A percentile compares a stretch with the other conserved stretches of the same genome.
Evolutionary conservation across 2,888 invertebrate genomes (phyloP).

Genomic region (Heliconius charithonia): DNA sequence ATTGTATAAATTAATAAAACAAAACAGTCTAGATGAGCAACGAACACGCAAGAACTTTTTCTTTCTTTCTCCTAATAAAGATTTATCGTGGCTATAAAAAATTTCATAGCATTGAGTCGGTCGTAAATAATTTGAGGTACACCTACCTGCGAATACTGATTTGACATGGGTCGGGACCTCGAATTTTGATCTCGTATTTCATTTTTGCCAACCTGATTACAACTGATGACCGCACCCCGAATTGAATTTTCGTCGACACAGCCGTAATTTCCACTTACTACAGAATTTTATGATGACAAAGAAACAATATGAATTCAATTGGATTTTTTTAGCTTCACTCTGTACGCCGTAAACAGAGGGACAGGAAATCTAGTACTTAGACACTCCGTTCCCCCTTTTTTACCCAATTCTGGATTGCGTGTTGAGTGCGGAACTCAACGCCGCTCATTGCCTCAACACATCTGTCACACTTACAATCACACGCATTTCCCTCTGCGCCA

Average conservation of each 20-base stretch:
- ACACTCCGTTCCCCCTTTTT: too few species aligned
- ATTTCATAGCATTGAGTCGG: constrained; percentile 74
- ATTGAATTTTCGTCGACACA: constrained; percentile 71
- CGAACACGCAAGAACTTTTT: constrained; percentile 38
- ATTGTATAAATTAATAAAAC: not conserved
- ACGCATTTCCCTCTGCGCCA: too few species aligned
- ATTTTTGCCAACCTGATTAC: constrained; percentile 73
- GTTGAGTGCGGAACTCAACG: too few species aligned
- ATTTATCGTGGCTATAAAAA: constrained; percentile 78
- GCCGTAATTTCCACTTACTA: constrained; percentile 58
- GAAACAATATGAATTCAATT: not conserved
- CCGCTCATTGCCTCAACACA: too few species aligned
- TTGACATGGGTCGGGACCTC: constrained; percentile 78
- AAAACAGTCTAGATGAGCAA: constrained; percentile 11
- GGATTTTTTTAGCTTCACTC: not conserved
- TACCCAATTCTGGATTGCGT: too few species aligned
- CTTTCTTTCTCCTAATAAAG: constrained; percentile 68
- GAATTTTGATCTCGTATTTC: constrained; percentile 70
- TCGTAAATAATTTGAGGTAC: constrained; percentile 80
- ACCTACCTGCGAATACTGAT: constrained; percentile 78
- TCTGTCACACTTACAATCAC: too few species aligned
- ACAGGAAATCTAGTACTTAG: too few species aligned
- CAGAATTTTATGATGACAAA: not conserved
- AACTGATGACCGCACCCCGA: constrained; percentile 68
- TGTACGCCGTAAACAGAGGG: too few species aligned